Conservation (phyloP, 92 coral and sea anemone genomes). For the Isaurus tuberculatus region DNA sequence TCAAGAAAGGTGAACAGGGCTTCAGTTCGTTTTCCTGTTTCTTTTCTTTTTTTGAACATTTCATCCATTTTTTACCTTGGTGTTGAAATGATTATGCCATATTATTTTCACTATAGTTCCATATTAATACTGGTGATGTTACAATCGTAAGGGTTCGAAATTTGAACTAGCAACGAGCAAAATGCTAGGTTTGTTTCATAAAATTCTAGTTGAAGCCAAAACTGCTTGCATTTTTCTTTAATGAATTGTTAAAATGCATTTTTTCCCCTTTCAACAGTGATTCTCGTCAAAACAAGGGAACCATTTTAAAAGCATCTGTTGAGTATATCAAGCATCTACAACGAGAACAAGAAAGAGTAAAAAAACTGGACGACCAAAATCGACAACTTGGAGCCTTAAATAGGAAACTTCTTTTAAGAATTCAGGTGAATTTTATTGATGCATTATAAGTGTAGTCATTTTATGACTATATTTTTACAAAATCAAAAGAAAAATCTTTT, state of each 20-base stretch:
- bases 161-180: no score
- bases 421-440: conserved; percentile 73
- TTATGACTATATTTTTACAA: neutral
- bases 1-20: no score
- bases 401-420: conserved; percentile 87
- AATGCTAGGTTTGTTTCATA: no score
- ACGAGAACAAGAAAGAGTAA: conserved; percentile 85
- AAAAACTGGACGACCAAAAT: conserved; percentile 70
- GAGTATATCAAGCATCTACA: conserved; percentile 83
- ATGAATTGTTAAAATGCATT: neutral
- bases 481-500: neutral
- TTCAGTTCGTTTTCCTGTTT: no score
- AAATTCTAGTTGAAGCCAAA: no score
- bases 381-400: conserved; percentile 80
- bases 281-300: conserved; percentile 94
- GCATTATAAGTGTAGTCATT: neutral
- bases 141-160: no score
- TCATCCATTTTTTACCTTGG: no score
- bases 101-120: no score
- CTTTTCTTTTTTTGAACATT: no score
- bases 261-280: conserved; percentile 65
- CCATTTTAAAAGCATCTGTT: conserved; percentile 93
- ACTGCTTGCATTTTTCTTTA: neutral
- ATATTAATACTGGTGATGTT: no score
- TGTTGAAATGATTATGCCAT: no score